Percentiles rank a stretch among this genome's conserved stretches.
phyloP scores from a whole-genome alignment of 2,888 invertebrate genomes.

The Nipponacmea schrenckii region DNA sequence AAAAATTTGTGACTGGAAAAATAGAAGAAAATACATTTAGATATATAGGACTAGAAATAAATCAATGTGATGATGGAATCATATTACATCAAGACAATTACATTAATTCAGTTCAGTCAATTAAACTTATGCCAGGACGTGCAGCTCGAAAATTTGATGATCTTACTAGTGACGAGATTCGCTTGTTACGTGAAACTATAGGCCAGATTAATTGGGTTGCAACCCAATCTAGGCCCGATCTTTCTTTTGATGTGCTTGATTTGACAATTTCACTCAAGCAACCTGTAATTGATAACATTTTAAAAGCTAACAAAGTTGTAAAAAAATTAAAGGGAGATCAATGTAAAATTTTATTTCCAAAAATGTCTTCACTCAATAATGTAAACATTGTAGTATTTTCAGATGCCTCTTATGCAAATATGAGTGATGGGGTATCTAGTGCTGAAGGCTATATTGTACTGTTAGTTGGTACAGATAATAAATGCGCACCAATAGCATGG shows the following conservation, averaged over 20 bases:
- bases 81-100: conserved; percentile 24
- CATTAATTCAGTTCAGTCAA: conserved; percentile 8
- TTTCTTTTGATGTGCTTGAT: conserved; percentile 29
- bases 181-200: conserved; percentile 19
- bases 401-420: conserved; percentile 17
- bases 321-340: conserved; percentile 24
- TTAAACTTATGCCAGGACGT: not conserved
- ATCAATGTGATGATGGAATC: conserved; percentile 20
- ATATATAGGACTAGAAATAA: conserved; percentile 30
- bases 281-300: conserved; percentile 12
- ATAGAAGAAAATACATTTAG: conserved; percentile 22
- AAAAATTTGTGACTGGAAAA: conserved; percentile 25
- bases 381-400: conserved; percentile 29
- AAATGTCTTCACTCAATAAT: too few relatives aligned
- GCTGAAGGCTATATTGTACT: too few relatives aligned
- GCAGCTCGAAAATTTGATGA: not conserved
- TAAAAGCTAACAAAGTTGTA: conserved; percentile 21
- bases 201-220: conserved; percentile 28
- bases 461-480: too few relatives aligned
- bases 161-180: not conserved
- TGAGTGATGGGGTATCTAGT: too few relatives aligned
- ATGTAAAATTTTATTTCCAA: conserved; percentile 22
- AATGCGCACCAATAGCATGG: conserved; percentile 29
- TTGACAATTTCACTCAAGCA: conserved; percentile 14
- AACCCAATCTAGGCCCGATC: conserved; percentile 29